phyloP scores from a whole-genome alignment of 2,797 vertebrate species.

The Chelon auratus region DNA sequence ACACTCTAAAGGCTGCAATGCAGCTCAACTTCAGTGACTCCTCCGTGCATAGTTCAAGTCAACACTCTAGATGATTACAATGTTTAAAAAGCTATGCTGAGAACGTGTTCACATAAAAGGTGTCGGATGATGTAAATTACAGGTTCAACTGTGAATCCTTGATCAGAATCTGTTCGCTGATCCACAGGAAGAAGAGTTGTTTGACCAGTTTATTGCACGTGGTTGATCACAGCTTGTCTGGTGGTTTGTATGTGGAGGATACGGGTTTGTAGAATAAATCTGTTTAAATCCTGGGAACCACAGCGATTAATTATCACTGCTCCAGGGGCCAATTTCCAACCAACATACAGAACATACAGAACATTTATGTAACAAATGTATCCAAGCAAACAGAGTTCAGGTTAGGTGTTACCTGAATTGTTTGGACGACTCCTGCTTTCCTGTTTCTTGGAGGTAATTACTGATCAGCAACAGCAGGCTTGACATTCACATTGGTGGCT shows the following conservation, averaged over 20 bases:
- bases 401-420: not conserved
- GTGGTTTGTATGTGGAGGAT: conserved; percentile 6
- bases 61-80: not conserved
- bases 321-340: not conserved
- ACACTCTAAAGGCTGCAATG: no score
- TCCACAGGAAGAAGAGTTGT: not conserved
- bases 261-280: not conserved
- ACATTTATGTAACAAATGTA: not conserved
- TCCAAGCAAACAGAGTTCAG: not conserved
- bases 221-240: conserved; percentile 6
- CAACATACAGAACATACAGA: not conserved
- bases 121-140: conserved; percentile 28
- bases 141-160: conserved; percentile 24
- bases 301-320: conserved; percentile 1
- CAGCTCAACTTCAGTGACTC: no score
- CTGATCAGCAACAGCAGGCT: not conserved
- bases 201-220: conserved; percentile 29
- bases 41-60: conserved; percentile 9
- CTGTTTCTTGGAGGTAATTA: not conserved
- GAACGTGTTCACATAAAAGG: conserved; percentile 12
- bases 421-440: not conserved
- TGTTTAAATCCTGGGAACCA: not conserved
- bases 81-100: not conserved
- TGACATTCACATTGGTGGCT: not conserved
- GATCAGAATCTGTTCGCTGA: not conserved